These are phyloP conservation scores for Thunnus maccoyii DNA, from an alignment of 2,113 vertebrate species.

Conservation along the genomic window DNA sequence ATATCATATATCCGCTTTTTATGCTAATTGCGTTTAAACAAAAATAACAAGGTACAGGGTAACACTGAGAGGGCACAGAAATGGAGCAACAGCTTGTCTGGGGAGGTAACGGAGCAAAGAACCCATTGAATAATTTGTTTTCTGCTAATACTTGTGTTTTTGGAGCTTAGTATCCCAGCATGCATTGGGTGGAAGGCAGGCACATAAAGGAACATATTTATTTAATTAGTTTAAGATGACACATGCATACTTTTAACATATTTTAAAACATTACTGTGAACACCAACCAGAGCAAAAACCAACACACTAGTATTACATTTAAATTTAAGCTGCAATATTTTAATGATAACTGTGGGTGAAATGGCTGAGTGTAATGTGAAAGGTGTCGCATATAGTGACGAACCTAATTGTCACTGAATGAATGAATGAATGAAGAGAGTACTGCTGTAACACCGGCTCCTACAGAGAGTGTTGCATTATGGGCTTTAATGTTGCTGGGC, in stretches of 20 bases:
- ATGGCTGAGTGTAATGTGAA: too few species aligned
- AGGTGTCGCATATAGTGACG: too few species aligned
- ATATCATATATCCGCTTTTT: conserved; percentile 10
- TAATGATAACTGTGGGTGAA: too few species aligned
- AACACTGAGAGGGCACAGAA: neutral
- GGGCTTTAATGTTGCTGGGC: too few species aligned
- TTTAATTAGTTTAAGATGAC: neutral
- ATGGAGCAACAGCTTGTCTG: neutral
- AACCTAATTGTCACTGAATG: too few species aligned
- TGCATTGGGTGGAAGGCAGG: neutral
- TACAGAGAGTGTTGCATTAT: too few species aligned
- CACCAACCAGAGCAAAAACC: neutral
- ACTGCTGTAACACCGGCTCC: too few species aligned
- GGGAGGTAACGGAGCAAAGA: neutral
- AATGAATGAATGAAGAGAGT: too few species aligned
- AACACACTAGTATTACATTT: too few species aligned
- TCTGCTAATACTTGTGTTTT: neutral
- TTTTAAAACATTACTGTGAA: neutral
- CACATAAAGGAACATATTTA: neutral
- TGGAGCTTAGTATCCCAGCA: neutral
- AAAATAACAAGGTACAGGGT: neutral
- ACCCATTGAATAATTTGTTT: neutral
- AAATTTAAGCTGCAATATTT: too few species aligned
- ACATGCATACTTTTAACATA: neutral
- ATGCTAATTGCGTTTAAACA: neutral